Conservation (phyloP, 2,113 vertebrate genomes). For the Dendropsophus ebraccatus region DNA sequence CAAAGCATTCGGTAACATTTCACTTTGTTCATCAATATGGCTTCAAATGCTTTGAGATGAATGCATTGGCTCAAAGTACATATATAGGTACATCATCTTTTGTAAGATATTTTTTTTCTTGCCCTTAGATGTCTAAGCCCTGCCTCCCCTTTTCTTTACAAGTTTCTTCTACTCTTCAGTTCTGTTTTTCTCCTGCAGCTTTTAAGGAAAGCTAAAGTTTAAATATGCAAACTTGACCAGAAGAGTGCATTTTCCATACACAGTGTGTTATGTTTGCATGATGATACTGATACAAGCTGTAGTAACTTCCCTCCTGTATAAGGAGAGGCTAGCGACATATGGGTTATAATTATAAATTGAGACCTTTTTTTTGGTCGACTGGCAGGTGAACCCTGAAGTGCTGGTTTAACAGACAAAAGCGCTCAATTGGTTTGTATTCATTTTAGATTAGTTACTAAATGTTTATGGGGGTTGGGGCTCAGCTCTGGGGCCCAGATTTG, state of each 20-base stretch:
- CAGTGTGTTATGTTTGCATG: not conserved
- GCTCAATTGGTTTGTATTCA: not conserved
- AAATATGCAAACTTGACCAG: conserved; percentile 1
- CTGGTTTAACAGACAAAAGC: not conserved
- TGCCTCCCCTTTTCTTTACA: not conserved
- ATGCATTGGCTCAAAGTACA: not conserved
- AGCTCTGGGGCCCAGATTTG: no score
- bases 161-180: not conserved
- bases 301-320: not conserved
- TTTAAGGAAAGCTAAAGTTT: not conserved
- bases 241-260: not conserved
- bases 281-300: not conserved
- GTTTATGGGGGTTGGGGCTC: not conserved
- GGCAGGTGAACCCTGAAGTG: no score
- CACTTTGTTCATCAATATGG: not conserved
- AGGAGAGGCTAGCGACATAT: not conserved
- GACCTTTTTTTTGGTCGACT: not conserved
- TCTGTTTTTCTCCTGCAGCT: not conserved
- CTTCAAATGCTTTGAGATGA: not conserved
- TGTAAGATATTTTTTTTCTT: not conserved
- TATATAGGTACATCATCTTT: not conserved
- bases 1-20: not conserved
- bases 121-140: not conserved
- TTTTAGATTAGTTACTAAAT: not conserved
- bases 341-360: not conserved